A percentile compares a stretch with the other conserved stretches of the same genome.
Evolutionary conservation across 2,797 vertebrate genomes (phyloP).

Genomic region (Chelon labrosus): DNA sequence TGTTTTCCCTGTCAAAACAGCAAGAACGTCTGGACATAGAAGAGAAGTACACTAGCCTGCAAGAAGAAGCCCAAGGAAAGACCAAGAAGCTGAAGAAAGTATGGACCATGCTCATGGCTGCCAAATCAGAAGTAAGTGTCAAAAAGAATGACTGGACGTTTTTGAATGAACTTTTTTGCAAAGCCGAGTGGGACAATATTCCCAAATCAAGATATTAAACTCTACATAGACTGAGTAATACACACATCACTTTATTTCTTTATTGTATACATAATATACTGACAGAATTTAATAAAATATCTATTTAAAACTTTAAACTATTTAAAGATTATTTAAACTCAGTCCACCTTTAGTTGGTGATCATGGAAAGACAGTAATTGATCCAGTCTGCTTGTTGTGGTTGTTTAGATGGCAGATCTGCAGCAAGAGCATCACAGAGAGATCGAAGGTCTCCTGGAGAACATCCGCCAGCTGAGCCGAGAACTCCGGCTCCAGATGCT

Average conservation of each 20-base stretch:
- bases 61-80: conserved; percentile 98
- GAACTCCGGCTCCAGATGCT: conserved; percentile 98
- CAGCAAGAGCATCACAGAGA: conserved; percentile 98
- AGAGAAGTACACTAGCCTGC: conserved; percentile 98
- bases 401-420: conserved; percentile 94
- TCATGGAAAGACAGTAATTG: not conserved
- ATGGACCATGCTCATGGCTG: conserved; percentile 99
- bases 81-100: conserved; percentile 99
- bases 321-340: not conserved
- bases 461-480: conserved; percentile 96
- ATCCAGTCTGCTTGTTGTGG: not conserved
- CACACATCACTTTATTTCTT: too few relatives aligned
- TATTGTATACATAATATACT: too few relatives aligned
- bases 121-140: conserved; percentile 93
- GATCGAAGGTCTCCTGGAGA: conserved; percentile 96
- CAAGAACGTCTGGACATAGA: conserved; percentile 99
- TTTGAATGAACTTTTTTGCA: too few relatives aligned
- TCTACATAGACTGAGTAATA: too few relatives aligned
- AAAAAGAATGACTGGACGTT: not conserved
- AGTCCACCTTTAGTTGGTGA: not conserved
- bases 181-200: too few relatives aligned
- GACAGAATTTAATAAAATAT: too few relatives aligned
- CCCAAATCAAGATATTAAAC: too few relatives aligned
- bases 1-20: conserved; percentile 74
- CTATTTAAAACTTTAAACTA: too few relatives aligned